Percentiles rank a stretch among this genome's conserved stretches.
phyloP scores from a whole-genome alignment of 2,888 invertebrate species.

The Apamea sordens region DNA sequence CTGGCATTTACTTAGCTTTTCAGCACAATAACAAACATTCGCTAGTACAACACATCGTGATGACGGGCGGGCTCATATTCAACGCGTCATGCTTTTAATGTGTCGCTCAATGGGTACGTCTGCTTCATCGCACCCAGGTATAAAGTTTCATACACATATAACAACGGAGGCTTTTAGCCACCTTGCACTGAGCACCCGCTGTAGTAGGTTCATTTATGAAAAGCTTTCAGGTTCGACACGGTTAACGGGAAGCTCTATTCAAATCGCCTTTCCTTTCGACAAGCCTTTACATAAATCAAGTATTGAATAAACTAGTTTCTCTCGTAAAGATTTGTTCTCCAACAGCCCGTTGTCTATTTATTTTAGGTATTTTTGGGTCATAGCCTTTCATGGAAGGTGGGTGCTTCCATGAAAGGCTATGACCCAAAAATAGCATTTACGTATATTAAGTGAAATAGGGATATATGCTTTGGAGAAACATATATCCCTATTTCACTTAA shows the following conservation, averaged over 20 bases:
- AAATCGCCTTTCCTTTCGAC: conserved; percentile 84
- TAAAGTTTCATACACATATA: conserved; percentile 78
- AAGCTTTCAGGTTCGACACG: conserved; percentile 87
- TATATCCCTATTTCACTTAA: too few relatives aligned
- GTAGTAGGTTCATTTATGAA: conserved; percentile 84
- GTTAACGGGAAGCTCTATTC: conserved; percentile 85
- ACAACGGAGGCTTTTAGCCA: conserved; percentile 82
- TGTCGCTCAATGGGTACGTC: conserved; percentile 70
- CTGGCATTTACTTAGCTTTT: conserved; percentile 39
- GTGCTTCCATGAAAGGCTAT: background rate
- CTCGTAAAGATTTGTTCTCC: conserved; percentile 72
- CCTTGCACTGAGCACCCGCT: conserved; percentile 80
- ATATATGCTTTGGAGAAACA: too few relatives aligned
- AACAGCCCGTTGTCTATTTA: conserved; percentile 50
- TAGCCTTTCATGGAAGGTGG: background rate
- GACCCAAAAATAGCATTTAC: conserved; percentile 10
- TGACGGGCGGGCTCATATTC: conserved; percentile 62
- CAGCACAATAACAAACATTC: conserved; percentile 37
- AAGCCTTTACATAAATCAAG: conserved; percentile 84
- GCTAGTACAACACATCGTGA: conserved; percentile 35
- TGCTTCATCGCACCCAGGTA: conserved; percentile 74
- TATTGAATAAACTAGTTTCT: conserved; percentile 84
- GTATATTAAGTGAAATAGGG: conserved; percentile 16
- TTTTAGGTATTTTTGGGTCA: conserved; percentile 13
- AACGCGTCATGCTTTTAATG: conserved; percentile 67